Percentiles rank a stretch among this genome's conserved stretches.
phyloP scores from a whole-genome alignment of 1,140 invertebrate species.

The Ylistrum balloti region DNA sequence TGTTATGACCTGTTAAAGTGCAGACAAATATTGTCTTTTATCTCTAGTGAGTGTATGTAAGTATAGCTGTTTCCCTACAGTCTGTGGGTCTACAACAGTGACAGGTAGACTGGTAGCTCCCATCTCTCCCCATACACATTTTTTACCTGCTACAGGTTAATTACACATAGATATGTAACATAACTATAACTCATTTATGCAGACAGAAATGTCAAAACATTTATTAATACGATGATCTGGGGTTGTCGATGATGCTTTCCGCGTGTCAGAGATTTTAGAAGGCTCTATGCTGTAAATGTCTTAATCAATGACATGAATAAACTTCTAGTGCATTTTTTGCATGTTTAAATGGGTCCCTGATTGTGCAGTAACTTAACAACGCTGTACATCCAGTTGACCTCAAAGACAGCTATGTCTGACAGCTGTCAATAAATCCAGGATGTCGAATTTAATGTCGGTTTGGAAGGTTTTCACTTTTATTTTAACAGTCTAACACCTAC shows the following conservation, averaged over 20 bases:
- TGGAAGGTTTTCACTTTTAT: neutral
- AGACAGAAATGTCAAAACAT: conserved; percentile 34
- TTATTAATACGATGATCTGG: conserved; percentile 18
- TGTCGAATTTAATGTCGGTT: neutral
- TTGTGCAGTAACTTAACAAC: neutral
- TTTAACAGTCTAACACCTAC: neutral
- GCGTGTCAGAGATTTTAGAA: neutral
- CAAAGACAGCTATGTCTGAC: neutral
- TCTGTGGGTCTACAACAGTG: too few relatives aligned
- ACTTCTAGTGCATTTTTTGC: neutral
- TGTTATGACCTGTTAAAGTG: neutral
- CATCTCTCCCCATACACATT: too few relatives aligned
- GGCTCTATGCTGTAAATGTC: neutral
- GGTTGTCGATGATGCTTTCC: neutral
- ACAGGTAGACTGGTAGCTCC: neutral
- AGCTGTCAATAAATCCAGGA: neutral
- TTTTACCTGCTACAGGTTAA: neutral
- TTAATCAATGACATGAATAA: neutral
- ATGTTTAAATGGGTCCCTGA: neutral
- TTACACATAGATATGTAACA: neutral
- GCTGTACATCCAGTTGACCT: too few relatives aligned
- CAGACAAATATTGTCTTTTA: conserved; percentile 29
- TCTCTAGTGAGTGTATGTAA: neutral
- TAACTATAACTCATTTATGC: neutral
- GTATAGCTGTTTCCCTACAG: neutral